Conservation (phyloP, 1,140 invertebrate genomes). For the Panagrolaimus sp. region DNA sequence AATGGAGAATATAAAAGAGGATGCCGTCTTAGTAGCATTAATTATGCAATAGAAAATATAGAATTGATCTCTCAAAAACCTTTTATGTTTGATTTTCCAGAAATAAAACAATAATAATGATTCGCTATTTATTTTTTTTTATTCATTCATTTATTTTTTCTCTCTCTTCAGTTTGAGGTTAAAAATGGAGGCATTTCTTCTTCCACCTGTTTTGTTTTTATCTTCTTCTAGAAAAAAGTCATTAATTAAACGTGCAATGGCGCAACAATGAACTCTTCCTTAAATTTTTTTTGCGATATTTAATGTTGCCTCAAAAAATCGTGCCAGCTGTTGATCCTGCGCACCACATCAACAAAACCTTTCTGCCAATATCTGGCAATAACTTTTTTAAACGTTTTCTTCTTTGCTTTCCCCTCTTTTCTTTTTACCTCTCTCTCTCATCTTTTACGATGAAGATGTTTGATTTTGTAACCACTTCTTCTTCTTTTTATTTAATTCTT, state of each 20-base stretch:
- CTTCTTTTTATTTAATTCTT: too few relatives aligned
- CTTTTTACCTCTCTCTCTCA: slow-evolving; percentile 1
- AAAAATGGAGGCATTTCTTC: background rate
- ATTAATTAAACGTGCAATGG: slow-evolving; percentile 13
- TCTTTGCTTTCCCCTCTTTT: background rate
- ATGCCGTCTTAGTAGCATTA: slow-evolving; percentile 10
- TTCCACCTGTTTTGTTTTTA: slow-evolving; percentile 15
- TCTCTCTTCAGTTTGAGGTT: too few relatives aligned
- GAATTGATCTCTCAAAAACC: too few relatives aligned
- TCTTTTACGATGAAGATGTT: slow-evolving; percentile 7
- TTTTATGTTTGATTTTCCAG: too few relatives aligned
- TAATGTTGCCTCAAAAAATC: background rate
- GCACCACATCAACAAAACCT: slow-evolving; percentile 8
- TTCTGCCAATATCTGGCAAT: background rate
- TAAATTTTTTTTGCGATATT: too few relatives aligned
- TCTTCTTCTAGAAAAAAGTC: background rate
- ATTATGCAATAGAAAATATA: slow-evolving; percentile 7
- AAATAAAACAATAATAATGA: too few relatives aligned
- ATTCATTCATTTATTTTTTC: too few relatives aligned
- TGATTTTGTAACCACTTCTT: slow-evolving; percentile 14
- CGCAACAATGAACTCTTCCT: too few relatives aligned
- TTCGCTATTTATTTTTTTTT: too few relatives aligned
- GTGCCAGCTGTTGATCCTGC: slow-evolving; percentile 12
- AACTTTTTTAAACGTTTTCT: background rate
- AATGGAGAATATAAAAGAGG: too few relatives aligned